Percentiles rank a stretch among this genome's conserved stretches.
Evolutionary conservation across 2,797 vertebrate species (phyloP).

Genomic region (Sebastes matsubarae): DNA sequence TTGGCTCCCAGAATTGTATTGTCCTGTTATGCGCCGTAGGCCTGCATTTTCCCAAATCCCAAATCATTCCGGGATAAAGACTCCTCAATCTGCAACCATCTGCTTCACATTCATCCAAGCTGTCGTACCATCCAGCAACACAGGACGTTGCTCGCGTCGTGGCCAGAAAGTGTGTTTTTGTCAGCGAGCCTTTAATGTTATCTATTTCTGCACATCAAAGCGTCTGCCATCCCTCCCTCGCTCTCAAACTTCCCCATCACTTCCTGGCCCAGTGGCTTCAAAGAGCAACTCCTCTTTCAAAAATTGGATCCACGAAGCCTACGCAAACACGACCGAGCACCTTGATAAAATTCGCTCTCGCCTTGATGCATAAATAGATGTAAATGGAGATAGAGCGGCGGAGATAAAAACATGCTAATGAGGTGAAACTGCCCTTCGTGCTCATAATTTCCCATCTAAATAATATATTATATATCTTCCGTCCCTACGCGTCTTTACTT

Average conservation of each 20-base stretch:
- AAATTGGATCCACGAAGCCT: slow-evolving; percentile 22
- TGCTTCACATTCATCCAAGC: slow-evolving; percentile 34
- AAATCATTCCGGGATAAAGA: slow-evolving; percentile 11
- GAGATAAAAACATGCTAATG: slow-evolving; percentile 41
- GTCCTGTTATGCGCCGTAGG: neutral
- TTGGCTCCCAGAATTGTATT: neutral
- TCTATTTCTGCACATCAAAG: slow-evolving; percentile 79
- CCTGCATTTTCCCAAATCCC: slow-evolving; percentile 10
- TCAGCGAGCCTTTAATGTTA: slow-evolving; percentile 62
- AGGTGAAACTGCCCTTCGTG: slow-evolving; percentile 24
- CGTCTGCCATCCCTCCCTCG: slow-evolving; percentile 17
- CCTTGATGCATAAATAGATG: slow-evolving; percentile 60
- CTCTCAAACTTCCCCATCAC: slow-evolving; percentile 50
- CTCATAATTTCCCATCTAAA: slow-evolving; percentile 26
- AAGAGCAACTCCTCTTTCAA: slow-evolving; percentile 60
- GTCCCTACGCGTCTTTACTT: neutral
- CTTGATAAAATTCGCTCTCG: slow-evolving; percentile 45
- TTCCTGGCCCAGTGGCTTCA: slow-evolving; percentile 64
- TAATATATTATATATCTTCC: slow-evolving; percentile 7
- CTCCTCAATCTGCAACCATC: slow-evolving; percentile 17
- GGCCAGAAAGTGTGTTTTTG: slow-evolving; percentile 40
- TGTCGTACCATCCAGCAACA: slow-evolving; percentile 17
- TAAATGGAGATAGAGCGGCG: slow-evolving; percentile 37
- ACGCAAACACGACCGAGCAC: slow-evolving; percentile 40
- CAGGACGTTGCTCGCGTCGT: neutral